These are phyloP conservation scores for Catotricha subobsoleta DNA, from an alignment of 2,888 invertebrate species.

Conservation along the genomic window DNA sequence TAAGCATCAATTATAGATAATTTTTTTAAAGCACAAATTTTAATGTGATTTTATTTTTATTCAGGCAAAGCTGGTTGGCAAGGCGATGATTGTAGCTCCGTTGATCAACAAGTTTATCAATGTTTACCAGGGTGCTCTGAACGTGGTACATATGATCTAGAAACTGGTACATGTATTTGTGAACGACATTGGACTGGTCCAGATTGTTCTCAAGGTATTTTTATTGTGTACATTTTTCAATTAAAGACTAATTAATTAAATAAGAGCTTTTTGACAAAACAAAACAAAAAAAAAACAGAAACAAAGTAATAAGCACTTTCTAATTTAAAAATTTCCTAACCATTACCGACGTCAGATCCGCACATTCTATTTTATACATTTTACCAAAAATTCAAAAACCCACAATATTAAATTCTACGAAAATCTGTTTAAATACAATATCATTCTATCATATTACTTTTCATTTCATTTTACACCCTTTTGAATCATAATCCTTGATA, in stretches of 20 bases:
- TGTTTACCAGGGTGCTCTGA: constrained; percentile 88
- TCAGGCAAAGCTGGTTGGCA: constrained; percentile 73
- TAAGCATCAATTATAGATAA: constrained; percentile 11
- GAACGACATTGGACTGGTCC: constrained; percentile 85
- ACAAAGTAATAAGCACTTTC: background rate
- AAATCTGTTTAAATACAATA: constrained; percentile 1
- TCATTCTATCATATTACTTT: background rate
- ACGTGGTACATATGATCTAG: constrained; percentile 82
- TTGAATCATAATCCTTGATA: background rate
- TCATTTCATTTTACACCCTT: constrained; percentile 1
- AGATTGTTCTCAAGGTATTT: constrained; percentile 89
- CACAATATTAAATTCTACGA: background rate
- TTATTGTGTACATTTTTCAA: no score
- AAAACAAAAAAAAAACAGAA: background rate
- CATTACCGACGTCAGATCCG: background rate
- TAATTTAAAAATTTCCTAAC: constrained; percentile 1
- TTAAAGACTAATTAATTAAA: no score
- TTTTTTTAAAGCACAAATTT: background rate
- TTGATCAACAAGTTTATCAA: constrained; percentile 75
- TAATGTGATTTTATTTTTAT: background rate
- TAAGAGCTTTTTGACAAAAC: no score
- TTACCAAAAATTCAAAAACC: background rate
- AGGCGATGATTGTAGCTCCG: constrained; percentile 63
- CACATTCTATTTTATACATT: background rate
- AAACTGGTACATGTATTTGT: constrained; percentile 79